phyloP scores from a whole-genome alignment of 2,797 vertebrate genomes.

The Macropus fuliginosus region DNA sequence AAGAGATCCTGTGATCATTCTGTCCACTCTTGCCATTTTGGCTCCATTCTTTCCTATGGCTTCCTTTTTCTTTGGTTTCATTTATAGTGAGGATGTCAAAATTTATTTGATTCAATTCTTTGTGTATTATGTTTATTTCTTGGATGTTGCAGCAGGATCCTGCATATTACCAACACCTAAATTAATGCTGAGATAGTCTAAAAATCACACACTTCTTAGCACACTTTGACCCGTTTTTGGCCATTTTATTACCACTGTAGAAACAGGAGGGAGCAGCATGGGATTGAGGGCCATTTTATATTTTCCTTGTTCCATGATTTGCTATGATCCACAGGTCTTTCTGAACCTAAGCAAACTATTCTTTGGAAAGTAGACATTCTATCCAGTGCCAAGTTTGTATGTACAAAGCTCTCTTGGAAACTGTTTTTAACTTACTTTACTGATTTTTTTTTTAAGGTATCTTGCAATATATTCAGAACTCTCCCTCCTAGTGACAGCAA shows the following conservation, averaged over 20 bases:
- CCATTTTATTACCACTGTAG: background rate
- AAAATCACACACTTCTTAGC: background rate
- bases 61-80: background rate
- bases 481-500: slow-evolving; percentile 99
- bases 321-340: background rate
- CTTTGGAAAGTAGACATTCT: background rate
- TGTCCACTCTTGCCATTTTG: background rate
- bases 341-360: background rate
- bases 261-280: background rate
- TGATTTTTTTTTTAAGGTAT: slow-evolving; percentile 89
- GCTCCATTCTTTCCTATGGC: background rate
- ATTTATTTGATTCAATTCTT: background rate
- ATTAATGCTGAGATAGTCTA: background rate
- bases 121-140: background rate
- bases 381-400: background rate
- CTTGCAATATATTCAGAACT: slow-evolving; percentile 99
- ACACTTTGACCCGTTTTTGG: background rate
- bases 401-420: slow-evolving; percentile 37
- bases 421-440: slow-evolving; percentile 62
- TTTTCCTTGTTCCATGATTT: background rate
- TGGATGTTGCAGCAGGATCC: background rate
- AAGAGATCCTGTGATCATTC: too few relatives aligned
- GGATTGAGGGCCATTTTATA: background rate
- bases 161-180: background rate
- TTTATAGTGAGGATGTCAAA: background rate